A percentile compares a stretch with the other conserved stretches of the same genome.
These are phyloP conservation scores for Stenolophus ochropezus DNA, from an alignment of 2,888 invertebrate species.

Conservation along the genomic window DNA sequence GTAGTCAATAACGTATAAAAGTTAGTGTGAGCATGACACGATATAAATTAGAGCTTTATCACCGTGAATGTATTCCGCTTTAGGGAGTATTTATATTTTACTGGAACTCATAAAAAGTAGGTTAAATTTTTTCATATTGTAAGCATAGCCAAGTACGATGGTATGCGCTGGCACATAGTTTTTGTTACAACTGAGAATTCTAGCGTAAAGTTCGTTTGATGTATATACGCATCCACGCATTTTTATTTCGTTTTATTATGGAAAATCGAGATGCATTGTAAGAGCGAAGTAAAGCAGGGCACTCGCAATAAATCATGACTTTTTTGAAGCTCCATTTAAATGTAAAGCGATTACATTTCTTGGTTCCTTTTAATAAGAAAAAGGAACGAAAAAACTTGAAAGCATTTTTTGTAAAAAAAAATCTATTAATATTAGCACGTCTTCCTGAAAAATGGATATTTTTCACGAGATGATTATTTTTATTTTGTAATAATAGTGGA, in stretches of 20 bases:
- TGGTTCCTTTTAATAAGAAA: neutral
- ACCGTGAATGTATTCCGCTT: no score
- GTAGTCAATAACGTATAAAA: no score
- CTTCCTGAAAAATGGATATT: neutral
- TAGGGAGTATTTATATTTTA: no score
- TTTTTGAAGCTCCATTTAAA: slow-evolving; percentile 33
- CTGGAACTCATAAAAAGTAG: neutral
- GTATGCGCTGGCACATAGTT: neutral
- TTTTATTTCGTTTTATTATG: slow-evolving; percentile 9
- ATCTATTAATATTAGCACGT: slow-evolving; percentile 2
- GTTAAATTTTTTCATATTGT: neutral
- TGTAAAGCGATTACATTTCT: slow-evolving; percentile 31
- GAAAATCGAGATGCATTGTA: slow-evolving; percentile 24
- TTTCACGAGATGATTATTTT: neutral
- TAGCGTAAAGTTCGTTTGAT: neutral
- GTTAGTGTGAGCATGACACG: no score
- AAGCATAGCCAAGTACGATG: neutral
- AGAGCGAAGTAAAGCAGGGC: slow-evolving; percentile 6
- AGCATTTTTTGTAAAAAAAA: neutral
- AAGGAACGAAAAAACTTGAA: neutral
- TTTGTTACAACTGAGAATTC: slow-evolving; percentile 6
- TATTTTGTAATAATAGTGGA: no score
- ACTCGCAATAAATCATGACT: slow-evolving; percentile 15
- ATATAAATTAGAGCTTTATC: no score
- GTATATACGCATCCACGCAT: neutral